These are phyloP conservation scores for Dermolepida albohirtum DNA, from an alignment of 2,888 invertebrate genomes.

Conservation along the genomic window DNA sequence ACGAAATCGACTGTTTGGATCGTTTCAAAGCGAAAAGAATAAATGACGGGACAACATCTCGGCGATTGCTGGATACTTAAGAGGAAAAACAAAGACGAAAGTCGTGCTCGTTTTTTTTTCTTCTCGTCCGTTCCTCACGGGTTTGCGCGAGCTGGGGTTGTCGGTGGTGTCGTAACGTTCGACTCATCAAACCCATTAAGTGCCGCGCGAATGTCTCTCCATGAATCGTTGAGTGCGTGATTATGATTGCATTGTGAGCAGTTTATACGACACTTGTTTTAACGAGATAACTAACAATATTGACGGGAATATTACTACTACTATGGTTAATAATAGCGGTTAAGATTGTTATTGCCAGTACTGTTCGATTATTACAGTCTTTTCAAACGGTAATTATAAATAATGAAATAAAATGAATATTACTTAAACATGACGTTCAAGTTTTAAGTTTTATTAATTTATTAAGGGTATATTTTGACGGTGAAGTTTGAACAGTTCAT, in stretches of 20 bases:
- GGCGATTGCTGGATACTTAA: too few relatives aligned
- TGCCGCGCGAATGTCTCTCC: slow-evolving; percentile 49
- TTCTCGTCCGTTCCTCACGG: too few relatives aligned
- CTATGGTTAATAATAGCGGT: slow-evolving; percentile 16
- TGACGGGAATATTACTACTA: slow-evolving; percentile 45
- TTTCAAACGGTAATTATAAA: too few relatives aligned
- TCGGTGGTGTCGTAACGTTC: slow-evolving; percentile 46
- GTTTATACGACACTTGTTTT: slow-evolving; percentile 52
- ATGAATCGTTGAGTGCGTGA: slow-evolving; percentile 51
- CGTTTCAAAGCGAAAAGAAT: slow-evolving; percentile 1
- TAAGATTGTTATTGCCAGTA: too few relatives aligned
- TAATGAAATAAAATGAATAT: too few relatives aligned
- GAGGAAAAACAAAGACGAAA: slow-evolving; percentile 12
- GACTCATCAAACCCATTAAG: slow-evolving; percentile 55
- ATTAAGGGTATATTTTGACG: too few relatives aligned
- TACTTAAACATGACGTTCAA: too few relatives aligned
- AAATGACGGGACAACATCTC: not conserved
- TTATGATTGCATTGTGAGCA: slow-evolving; percentile 52
- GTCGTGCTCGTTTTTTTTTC: not conserved
- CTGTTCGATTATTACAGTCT: too few relatives aligned
- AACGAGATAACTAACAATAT: slow-evolving; percentile 52
- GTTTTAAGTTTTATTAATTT: not conserved
- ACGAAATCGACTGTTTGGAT: not conserved
- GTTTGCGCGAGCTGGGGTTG: not conserved
- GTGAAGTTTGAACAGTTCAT: too few relatives aligned